phyloP scores from a whole-genome alignment of 2,113 vertebrate genomes.

The Xiphophorus couchianus region DNA sequence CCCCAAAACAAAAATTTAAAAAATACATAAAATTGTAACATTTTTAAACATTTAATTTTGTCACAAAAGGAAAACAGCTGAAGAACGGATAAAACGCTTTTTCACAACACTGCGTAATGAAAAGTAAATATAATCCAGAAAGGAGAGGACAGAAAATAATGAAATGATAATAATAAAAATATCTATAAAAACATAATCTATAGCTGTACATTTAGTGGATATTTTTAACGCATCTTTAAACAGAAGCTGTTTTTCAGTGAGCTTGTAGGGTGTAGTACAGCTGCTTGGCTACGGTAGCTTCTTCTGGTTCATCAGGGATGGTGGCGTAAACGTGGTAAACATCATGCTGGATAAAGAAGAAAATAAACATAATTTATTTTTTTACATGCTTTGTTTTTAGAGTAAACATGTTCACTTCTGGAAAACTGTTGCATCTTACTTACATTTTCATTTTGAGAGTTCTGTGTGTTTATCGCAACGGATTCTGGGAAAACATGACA shows the following conservation, averaged over 20 bases:
- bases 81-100: no score
- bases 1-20: no score
- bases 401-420: background rate
- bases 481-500: background rate
- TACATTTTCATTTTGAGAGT: background rate
- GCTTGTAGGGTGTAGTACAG: constrained; percentile 15
- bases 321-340: constrained; percentile 34
- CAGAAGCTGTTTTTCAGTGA: constrained; percentile 9
- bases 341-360: constrained; percentile 12
- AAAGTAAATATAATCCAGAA: no score
- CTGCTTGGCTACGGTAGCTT: fast-evolving
- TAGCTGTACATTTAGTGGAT: background rate
- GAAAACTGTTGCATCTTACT: background rate
- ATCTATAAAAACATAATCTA: background rate
- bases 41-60: no score
- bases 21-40: no score
- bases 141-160: background rate
- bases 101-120: no score
- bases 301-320: constrained; percentile 31
- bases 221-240: background rate
- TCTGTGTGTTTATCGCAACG: background rate
- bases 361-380: no score
- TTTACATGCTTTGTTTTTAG: background rate
- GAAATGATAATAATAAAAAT: no score
- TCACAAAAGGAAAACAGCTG: no score